phyloP scores from a whole-genome alignment of 2,888 invertebrate species.

The Ptilodon capucinus region DNA sequence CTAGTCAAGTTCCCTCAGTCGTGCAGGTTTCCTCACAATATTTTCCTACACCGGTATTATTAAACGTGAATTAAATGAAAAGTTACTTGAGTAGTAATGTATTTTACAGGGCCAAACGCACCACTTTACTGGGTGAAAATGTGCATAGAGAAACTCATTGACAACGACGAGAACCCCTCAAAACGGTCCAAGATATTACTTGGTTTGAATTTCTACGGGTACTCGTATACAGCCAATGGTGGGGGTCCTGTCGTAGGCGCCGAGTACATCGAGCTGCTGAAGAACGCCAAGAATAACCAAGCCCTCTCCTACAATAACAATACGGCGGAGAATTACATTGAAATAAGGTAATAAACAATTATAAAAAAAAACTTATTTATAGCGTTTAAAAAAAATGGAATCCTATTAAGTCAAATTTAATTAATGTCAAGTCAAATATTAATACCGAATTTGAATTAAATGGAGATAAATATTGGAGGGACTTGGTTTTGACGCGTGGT shows the following conservation, averaged over 20 bases:
- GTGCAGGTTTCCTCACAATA: too few relatives aligned
- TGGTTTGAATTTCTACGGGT: conserved; percentile 97
- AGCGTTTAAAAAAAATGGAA: too few relatives aligned
- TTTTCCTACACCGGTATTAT: too few relatives aligned
- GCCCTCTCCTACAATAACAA: conserved; percentile 88
- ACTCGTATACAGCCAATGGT: conserved; percentile 91
- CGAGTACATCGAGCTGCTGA: conserved; percentile 89
- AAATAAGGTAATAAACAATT: conserved; percentile 87
- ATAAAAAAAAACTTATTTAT: too few relatives aligned
- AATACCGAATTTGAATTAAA: too few relatives aligned
- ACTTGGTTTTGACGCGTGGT: too few relatives aligned
- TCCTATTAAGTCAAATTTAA: too few relatives aligned
- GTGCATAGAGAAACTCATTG: conserved; percentile 89
- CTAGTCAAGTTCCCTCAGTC: too few relatives aligned
- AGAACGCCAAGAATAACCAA: conserved; percentile 87
- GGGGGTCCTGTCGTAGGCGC: conserved; percentile 92
- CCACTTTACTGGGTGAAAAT: conserved; percentile 91
- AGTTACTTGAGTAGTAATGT: too few relatives aligned
- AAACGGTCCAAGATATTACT: conserved; percentile 91
- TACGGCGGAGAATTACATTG: conserved; percentile 92
- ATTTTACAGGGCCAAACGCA: conserved; percentile 90
- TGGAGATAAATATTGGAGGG: too few relatives aligned
- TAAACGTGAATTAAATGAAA: too few relatives aligned
- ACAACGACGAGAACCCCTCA: conserved; percentile 77
- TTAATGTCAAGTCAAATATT: too few relatives aligned